phyloP scores from a whole-genome alignment of 2,113 vertebrate genomes.

The Clarias macrocephalus region DNA sequence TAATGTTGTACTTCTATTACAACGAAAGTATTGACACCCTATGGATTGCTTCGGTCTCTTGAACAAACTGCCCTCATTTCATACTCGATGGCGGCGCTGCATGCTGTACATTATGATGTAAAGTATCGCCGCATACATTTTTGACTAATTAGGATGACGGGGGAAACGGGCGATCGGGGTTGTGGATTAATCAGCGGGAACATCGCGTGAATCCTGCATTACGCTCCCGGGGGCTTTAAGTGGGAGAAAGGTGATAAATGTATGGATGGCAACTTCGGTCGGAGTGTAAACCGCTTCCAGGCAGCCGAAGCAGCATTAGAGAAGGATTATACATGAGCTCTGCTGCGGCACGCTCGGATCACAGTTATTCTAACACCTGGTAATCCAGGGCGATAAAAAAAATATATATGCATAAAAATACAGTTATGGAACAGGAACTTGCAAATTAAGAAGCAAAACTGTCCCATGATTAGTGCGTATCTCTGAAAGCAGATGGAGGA shows the following conservation, averaged over 20 bases:
- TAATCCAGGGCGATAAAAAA: conserved; percentile 4
- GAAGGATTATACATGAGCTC: conserved; percentile 66
- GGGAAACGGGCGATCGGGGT: not conserved
- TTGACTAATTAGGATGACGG: not conserved
- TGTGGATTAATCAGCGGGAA: not conserved
- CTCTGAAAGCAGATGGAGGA: conserved; percentile 3
- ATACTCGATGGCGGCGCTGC: not conserved
- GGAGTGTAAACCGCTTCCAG: conserved; percentile 63
- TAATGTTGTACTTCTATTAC: not conserved
- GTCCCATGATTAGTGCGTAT: not conserved
- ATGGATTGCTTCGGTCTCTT: not conserved
- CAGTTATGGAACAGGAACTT: not conserved
- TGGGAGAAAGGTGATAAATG: conserved; percentile 23
- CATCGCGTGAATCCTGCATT: conserved; percentile 1
- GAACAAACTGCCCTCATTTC: not conserved
- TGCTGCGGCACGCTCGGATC: conserved; percentile 46
- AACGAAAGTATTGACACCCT: not conserved
- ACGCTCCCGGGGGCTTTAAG: not conserved
- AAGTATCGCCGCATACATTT: not conserved
- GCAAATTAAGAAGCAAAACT: not conserved
- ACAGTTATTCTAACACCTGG: conserved; percentile 4
- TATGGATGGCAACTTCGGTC: conserved; percentile 56
- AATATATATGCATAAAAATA: not conserved
- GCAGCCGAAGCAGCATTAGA: conserved; percentile 57
- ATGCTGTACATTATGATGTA: not conserved